Percentiles rank a stretch among this genome's conserved stretches.
Evolutionary conservation across 2,797 vertebrate species (phyloP).

Genomic region (Centroberyx gerrardi): DNA sequence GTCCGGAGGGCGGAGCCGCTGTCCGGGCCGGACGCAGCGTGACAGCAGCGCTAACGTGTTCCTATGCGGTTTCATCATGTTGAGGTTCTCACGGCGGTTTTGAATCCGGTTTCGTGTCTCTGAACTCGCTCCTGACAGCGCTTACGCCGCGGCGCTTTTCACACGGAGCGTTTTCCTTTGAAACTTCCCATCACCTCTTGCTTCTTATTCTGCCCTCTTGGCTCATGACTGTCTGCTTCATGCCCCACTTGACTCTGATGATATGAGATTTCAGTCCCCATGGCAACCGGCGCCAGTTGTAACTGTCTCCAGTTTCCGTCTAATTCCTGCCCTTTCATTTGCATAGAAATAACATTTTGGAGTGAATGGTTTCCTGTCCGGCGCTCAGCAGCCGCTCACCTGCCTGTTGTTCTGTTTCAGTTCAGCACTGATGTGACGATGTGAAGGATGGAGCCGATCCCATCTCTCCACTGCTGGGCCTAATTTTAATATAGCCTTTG

Average conservation of each 20-base stretch:
- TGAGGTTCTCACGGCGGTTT: too few species aligned
- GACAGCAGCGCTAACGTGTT: too few species aligned
- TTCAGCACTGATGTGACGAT: conserved; percentile 60
- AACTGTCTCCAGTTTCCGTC: conserved; percentile 69
- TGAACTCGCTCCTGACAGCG: too few species aligned
- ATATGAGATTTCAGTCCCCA: conserved; percentile 84
- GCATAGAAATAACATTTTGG: conserved; percentile 88
- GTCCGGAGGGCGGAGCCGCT: conserved; percentile 19
- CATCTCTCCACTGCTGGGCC: conserved; percentile 60
- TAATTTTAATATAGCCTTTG: conserved; percentile 76
- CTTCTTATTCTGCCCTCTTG: conserved; percentile 45
- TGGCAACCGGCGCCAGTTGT: conserved; percentile 78
- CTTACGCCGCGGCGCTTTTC: too few species aligned
- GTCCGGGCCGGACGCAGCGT: too few species aligned
- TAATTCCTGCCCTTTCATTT: conserved; percentile 85
- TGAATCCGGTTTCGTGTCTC: too few species aligned
- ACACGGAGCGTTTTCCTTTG: conserved; percentile 6
- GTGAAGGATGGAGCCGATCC: conserved; percentile 70
- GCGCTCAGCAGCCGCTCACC: conserved; percentile 46
- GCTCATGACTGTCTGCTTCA: conserved; percentile 62
- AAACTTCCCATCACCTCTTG: conserved; percentile 25
- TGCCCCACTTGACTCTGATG: conserved; percentile 79
- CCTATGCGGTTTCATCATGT: too few species aligned
- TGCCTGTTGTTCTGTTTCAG: conserved; percentile 9
- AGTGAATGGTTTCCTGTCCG: conserved; percentile 73